phyloP scores from a whole-genome alignment of 2,113 vertebrate species.

The Hemichromis elongatus region DNA sequence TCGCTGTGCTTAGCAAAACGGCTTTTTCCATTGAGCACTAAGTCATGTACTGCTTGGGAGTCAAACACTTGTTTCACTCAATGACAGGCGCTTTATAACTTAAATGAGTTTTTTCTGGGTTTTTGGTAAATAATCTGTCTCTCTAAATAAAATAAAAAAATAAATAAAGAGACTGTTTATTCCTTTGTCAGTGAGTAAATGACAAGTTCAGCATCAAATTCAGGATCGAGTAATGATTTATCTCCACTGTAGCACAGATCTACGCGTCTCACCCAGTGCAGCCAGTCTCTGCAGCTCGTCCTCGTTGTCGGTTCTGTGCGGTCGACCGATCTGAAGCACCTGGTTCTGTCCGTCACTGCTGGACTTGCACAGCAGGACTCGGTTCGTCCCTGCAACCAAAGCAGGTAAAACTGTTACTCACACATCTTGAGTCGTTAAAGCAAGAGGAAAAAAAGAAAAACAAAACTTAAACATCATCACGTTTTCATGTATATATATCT shows the following conservation, averaged over 20 bases:
- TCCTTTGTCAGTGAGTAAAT: neutral
- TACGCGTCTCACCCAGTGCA: constrained; percentile 81
- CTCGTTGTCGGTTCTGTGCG: constrained; percentile 90
- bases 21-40: neutral
- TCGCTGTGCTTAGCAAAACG: neutral
- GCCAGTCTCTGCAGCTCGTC: constrained; percentile 91
- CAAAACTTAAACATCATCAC: too few relatives aligned
- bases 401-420: neutral
- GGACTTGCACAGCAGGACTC: constrained; percentile 90
- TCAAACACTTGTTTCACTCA: neutral
- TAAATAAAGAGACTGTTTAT: neutral
- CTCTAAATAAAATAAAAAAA: neutral
- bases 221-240: neutral
- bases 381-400: constrained; percentile 82
- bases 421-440: neutral
- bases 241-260: neutral
- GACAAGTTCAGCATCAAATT: neutral
- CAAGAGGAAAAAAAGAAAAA: too few relatives aligned
- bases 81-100: neutral
- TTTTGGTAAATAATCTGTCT: neutral
- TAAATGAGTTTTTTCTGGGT: neutral
- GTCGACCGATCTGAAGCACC: constrained; percentile 90
- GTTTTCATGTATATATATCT: too few relatives aligned
- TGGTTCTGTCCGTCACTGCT: constrained; percentile 90
- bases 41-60: neutral